Base-by-base conservation (phyloP, 2,888 invertebrate genomes). In the Linyphia triangularis region DNA sequence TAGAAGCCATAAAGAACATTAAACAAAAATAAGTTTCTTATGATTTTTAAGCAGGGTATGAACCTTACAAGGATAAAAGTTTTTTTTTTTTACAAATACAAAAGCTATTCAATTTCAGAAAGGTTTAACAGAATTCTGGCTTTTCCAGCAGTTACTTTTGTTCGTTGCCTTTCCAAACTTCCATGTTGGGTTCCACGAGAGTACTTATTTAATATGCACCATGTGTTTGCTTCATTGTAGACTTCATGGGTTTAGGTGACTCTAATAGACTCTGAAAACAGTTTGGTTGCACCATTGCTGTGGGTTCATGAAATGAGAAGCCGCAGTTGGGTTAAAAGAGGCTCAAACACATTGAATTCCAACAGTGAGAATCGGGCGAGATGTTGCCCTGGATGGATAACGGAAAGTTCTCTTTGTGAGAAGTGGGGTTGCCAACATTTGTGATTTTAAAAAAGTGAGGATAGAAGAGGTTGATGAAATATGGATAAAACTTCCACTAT, bases 331-430 rank as follows among this genome's bases (percentile, higher is more conserved):
- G 67, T 51, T 51, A 40, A 75, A 24, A 70, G 22, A 67, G 84
- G 77, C 77, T 77, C 67, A 85, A 85, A 85, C 85, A 81, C 70
- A 69, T 70, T 51, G 13, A 79, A 70, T 33, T 72, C 70, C 81
- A 88, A 63, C 24, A 28, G 51, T 65, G 57, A 72, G 51, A 70
- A 26, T 82, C n/a, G 88, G 78, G 67, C 88, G 72, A 84, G 77
- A 72, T 67, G 63, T 59, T 57, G 40, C 70, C 28, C 51, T 89
- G 88, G 88, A 89, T 89, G 88, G 88, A 89, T 77, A 79, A 89
- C 72, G 65, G 59, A 89, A 37, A 63, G 67, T 67, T 85, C 26
- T 70, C 63, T 73, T 51, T n/a, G 13, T 22, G 63, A 57, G 57
- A 65, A 28, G 43, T 33, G 57, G 81, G 72, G 81, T 82, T 82